These are phyloP conservation scores for Epiblema foenella DNA, from an alignment of 2,888 invertebrate genomes.

Conservation along the genomic window DNA sequence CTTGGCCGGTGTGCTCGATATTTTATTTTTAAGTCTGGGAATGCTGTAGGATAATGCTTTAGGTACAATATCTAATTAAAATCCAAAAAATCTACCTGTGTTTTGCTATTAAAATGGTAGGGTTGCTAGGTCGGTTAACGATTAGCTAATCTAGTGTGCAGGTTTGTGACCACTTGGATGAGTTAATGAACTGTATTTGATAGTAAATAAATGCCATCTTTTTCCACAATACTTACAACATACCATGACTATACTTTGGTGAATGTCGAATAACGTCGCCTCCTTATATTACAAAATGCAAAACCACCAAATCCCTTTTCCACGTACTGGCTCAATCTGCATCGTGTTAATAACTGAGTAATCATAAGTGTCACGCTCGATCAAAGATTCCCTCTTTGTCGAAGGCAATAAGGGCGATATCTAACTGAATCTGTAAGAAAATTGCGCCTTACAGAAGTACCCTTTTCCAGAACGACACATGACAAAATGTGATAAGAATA, in stretches of 20 bases:
- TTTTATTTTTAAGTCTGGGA: not conserved
- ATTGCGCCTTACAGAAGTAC: no score
- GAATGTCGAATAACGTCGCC: not conserved
- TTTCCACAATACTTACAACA: no score
- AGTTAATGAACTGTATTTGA: no score
- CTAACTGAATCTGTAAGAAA: no score
- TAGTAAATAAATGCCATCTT: no score
- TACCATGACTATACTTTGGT: not conserved
- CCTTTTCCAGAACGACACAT: not conserved
- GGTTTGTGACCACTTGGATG: no score
- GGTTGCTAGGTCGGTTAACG: no score
- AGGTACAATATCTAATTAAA: no score
- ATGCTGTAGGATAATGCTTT: not conserved
- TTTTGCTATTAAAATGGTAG: no score
- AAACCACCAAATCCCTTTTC: slow-evolving; percentile 15
- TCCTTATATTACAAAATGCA: slow-evolving; percentile 1
- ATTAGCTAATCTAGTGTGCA: no score
- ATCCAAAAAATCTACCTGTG: not conserved
- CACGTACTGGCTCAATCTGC: slow-evolving; percentile 11
- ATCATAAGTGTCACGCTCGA: not conserved
- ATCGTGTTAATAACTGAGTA: slow-evolving; percentile 6
- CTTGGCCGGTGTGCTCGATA: not conserved
- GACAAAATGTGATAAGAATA: not conserved
- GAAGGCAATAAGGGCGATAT: no score
- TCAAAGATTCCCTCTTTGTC: no score